These are phyloP conservation scores for Menura novaehollandiae DNA, from an alignment of 2,113 vertebrate species.

Conservation along the genomic window DNA sequence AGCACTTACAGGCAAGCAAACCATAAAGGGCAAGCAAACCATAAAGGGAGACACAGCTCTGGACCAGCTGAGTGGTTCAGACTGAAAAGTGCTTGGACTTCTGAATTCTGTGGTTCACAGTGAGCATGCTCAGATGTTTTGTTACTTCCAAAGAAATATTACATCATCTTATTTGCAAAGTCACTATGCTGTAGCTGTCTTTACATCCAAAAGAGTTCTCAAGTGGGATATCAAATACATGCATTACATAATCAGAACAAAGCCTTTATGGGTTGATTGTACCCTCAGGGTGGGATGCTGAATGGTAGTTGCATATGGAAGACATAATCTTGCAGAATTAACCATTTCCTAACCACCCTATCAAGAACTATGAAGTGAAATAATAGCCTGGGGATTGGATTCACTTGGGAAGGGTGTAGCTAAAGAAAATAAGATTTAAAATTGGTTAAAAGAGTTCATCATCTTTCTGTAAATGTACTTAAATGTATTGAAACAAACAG, in stretches of 20 bases:
- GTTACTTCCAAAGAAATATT: background rate
- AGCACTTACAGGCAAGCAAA: background rate
- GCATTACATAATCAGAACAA: constrained; percentile 48
- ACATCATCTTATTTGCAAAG: constrained; percentile 36
- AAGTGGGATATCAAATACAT: constrained; percentile 33
- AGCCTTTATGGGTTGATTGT: constrained; percentile 23
- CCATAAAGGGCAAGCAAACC: background rate
- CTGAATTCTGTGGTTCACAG: background rate
- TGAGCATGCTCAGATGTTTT: background rate
- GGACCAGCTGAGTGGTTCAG: background rate
- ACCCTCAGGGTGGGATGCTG: constrained; percentile 21
- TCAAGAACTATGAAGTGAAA: background rate
- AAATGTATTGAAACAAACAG: background rate
- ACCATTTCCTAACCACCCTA: background rate
- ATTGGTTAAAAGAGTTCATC: background rate
- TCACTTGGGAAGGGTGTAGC: background rate
- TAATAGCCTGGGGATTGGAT: background rate
- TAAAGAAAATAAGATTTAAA: background rate
- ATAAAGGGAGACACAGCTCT: background rate
- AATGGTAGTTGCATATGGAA: constrained; percentile 11
- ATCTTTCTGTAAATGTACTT: background rate
- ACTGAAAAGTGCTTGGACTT: background rate
- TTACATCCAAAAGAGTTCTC: constrained; percentile 16
- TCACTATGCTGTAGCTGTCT: constrained; percentile 6
- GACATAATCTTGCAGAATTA: constrained; percentile 3